Conservation (phyloP, 2,113 vertebrate species). For the Hucho hucho region DNA sequence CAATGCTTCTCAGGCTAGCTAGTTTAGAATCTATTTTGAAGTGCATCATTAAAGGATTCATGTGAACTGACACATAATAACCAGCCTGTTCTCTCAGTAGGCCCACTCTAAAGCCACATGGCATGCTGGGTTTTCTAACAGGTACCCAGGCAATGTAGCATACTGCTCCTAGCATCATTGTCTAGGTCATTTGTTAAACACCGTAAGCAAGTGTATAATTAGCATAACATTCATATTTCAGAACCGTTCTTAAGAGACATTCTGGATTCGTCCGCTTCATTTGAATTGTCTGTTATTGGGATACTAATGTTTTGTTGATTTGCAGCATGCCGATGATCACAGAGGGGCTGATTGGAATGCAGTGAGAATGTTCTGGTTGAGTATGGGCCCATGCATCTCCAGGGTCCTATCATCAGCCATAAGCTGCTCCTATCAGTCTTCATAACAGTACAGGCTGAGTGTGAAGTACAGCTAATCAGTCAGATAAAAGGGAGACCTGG, state of each 20-base stretch:
- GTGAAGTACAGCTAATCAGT: slow-evolving; percentile 66
- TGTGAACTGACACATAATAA: slow-evolving; percentile 44
- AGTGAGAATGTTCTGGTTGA: slow-evolving; percentile 63
- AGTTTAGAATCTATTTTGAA: neutral
- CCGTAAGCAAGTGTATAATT: slow-evolving; percentile 70
- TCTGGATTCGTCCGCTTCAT: slow-evolving; percentile 65
- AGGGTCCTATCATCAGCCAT: slow-evolving; percentile 70
- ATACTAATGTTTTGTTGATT: slow-evolving; percentile 50
- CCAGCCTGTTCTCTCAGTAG: slow-evolving; percentile 20
- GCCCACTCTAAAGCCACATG: slow-evolving; percentile 30
- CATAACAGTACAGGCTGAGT: slow-evolving; percentile 68
- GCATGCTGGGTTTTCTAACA: slow-evolving; percentile 23
- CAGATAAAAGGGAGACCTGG: neutral
- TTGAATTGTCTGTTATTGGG: slow-evolving; percentile 62
- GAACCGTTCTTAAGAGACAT: slow-evolving; percentile 61
- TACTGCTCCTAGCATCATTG: slow-evolving; percentile 61
- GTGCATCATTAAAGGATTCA: slow-evolving; percentile 35
- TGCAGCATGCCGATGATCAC: slow-evolving; percentile 28
- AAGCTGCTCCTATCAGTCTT: slow-evolving; percentile 76
- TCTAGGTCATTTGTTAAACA: slow-evolving; percentile 70
- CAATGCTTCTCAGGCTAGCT: neutral
- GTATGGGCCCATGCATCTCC: slow-evolving; percentile 69
- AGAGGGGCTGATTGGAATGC: slow-evolving; percentile 66
- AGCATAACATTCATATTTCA: slow-evolving; percentile 74
- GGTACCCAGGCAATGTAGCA: slow-evolving; percentile 42